Conservation (phyloP, 2,113 vertebrate genomes). For the Corydoras sp. region DNA sequence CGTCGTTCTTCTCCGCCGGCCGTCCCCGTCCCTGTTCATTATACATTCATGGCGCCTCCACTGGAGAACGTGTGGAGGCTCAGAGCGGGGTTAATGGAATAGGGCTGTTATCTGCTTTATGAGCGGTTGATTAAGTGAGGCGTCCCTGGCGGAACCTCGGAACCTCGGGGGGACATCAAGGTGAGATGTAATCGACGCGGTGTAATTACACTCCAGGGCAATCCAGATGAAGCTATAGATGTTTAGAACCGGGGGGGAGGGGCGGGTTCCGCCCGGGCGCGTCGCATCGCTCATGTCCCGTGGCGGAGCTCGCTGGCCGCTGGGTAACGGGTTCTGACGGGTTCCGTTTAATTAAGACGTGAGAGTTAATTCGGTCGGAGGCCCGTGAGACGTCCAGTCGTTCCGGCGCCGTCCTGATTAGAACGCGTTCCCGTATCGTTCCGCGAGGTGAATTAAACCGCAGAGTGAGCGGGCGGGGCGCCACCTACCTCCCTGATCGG, state of each 20-base stretch:
- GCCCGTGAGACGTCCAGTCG: background rate
- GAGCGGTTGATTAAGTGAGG: background rate
- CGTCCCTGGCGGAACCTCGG: background rate
- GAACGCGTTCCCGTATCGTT: background rate
- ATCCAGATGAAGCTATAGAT: background rate
- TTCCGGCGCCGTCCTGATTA: background rate
- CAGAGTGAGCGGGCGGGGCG: background rate
- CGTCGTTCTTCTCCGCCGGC: background rate
- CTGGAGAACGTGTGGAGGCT: background rate
- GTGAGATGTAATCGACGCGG: background rate
- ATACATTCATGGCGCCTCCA: constrained; percentile 22
- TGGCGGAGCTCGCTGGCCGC: background rate
- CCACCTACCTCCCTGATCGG: too few relatives aligned
- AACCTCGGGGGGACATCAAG: background rate
- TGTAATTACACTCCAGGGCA: background rate
- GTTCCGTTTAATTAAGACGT: background rate
- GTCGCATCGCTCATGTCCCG: background rate
- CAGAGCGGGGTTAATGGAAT: background rate
- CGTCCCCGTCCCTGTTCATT: constrained; percentile 14
- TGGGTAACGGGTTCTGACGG: background rate
- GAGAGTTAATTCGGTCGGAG: background rate
- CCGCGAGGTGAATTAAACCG: background rate
- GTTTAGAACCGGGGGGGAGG: background rate
- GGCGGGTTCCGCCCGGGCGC: background rate
- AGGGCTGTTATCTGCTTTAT: background rate